phyloP scores from a whole-genome alignment of 2,888 invertebrate species.

The Tholera decimalis region DNA sequence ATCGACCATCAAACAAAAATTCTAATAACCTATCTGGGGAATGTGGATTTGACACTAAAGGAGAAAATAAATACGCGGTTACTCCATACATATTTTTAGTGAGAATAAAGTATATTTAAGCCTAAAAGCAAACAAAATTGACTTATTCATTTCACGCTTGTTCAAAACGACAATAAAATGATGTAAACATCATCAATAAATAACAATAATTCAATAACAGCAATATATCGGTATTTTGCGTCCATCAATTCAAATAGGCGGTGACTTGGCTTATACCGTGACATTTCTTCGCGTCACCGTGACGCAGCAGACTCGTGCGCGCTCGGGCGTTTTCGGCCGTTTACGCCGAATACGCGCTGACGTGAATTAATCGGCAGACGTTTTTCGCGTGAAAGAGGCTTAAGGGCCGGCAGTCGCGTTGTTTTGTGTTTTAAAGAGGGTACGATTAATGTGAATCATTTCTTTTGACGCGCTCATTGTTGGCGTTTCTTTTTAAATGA shows the following conservation, averaged over 20 bases:
- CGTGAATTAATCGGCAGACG: constrained; percentile 83
- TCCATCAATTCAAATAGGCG: constrained; percentile 76
- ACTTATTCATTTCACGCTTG: constrained; percentile 11
- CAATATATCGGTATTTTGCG: constrained; percentile 82
- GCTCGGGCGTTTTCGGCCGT: constrained; percentile 61
- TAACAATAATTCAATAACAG: constrained; percentile 73
- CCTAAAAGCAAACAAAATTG: constrained; percentile 25
- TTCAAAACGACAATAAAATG: constrained; percentile 25
- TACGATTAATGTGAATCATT: constrained; percentile 79
- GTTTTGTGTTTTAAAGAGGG: constrained; percentile 80
- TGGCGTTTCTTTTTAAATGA: constrained; percentile 68
- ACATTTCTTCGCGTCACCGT: constrained; percentile 77
- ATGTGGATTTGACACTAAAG: too few species aligned
- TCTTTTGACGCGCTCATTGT: constrained; percentile 73
- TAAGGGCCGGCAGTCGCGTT: constrained; percentile 74
- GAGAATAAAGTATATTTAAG: too few species aligned
- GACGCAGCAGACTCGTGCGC: constrained; percentile 71
- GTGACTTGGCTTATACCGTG: constrained; percentile 77
- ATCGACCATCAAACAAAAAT: too few species aligned
- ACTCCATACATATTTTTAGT: too few species aligned
- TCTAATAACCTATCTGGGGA: too few species aligned
- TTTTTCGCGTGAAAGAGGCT: constrained; percentile 71
- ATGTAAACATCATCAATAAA: constrained; percentile 59
- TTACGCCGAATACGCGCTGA: constrained; percentile 67
- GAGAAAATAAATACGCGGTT: too few species aligned